Base-by-base conservation (phyloP, 2,797 vertebrate species). In the Acanthurus leucopareius region DNA sequence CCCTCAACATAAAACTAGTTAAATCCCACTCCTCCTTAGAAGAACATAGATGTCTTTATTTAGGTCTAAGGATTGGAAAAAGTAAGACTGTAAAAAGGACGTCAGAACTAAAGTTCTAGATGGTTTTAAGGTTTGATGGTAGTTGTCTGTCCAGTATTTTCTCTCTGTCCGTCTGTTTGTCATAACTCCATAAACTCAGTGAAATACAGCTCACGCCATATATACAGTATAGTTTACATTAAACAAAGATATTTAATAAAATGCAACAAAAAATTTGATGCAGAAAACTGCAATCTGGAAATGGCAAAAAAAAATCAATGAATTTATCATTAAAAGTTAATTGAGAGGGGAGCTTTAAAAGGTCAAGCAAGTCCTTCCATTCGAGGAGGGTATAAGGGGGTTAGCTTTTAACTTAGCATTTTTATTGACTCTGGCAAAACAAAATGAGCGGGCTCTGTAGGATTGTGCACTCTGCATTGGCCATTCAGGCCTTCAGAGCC, bases 341-440 rank as follows among this genome's bases (percentile, higher is more conserved):
- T 97, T 94, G 95, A 94, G 88, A 86, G 74, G 80, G 86, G 85
- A 83, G 79, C 83, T 90, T 94, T 92, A 83, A 90, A 95, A 94
- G 88, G 92, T 93, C 92, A 96, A 96, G 93, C 90, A 92, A 95
- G 91, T 91, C 72, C 64, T 77, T 92, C 92, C 88, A 92, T 92
- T 88, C 86, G 91, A 88, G 90, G 91, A 88, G 90, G 89, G 95
- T 96, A 94, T 91, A 90, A 90, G 81, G 91, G 92, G 93, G 94
- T 95, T 94, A 95, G 93, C 94, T 95, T 96, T 96, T 96, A 98
- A 97, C 94, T 96, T 97, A 97, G 97, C 96, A 97, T 97, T 98
- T 99, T 99, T 99, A 99, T 99, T 98, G 97, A 99, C 98, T 99
- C 97, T 95, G 95, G 96, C 96, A 96, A 97, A 97, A 98, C 97